Evolutionary conservation across 30 jellyfish, hydroid and myxozoan genomes (phyloP).

Genomic region (Haliclystus octoradiatus): DNA sequence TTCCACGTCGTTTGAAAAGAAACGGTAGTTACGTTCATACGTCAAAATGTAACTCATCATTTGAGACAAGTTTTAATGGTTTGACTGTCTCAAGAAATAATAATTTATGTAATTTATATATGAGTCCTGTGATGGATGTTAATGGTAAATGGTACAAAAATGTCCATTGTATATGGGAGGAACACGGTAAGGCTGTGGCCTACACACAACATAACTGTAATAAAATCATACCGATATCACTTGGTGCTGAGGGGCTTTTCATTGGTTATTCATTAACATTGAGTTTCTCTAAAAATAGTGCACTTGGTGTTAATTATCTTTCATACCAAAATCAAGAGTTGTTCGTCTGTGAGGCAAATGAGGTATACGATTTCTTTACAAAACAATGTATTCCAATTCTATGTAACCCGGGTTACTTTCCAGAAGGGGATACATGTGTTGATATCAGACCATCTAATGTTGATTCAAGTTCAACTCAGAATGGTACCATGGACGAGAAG

Average conservation of each 20-base stretch:
- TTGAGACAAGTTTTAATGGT: neutral
- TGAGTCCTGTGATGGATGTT: neutral
- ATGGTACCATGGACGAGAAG: neutral
- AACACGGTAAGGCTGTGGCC: neutral
- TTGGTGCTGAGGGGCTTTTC: neutral
- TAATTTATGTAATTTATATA: neutral
- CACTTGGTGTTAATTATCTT: neutral
- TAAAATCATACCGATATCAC: neutral
- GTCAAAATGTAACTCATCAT: neutral
- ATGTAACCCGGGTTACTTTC: neutral
- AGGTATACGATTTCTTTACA: neutral
- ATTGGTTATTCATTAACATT: neutral
- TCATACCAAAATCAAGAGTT: neutral
- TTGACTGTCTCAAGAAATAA: neutral
- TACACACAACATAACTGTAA: neutral
- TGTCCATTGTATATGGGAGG: neutral
- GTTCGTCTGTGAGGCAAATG: neutral
- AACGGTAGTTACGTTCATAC: neutral
- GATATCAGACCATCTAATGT: neutral
- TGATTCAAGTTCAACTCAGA: neutral
- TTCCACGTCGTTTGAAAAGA: neutral
- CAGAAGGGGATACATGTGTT: neutral
- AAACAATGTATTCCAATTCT: neutral
- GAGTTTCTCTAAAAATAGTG: neutral
- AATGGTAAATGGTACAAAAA: neutral